These are phyloP conservation scores for Drosophila kepulauana DNA, from an alignment of 1,140 invertebrate genomes.

Conservation along the genomic window DNA sequence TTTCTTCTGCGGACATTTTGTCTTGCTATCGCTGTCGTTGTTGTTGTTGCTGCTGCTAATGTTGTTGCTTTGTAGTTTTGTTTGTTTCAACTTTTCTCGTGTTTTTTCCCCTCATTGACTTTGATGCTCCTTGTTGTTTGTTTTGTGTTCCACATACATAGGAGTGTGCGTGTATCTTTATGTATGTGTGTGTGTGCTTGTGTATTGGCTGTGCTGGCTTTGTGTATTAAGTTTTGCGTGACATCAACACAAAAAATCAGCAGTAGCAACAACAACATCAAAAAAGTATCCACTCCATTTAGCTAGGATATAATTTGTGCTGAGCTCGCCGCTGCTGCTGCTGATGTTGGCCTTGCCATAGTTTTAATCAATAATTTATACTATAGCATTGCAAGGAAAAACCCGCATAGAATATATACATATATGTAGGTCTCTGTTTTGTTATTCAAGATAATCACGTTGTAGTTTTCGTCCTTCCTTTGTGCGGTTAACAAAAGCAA, in stretches of 20 bases:
- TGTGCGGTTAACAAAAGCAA: conserved; percentile 15
- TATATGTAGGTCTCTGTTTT: conserved; percentile 17
- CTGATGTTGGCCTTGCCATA: conserved; percentile 56
- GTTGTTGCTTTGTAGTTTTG: conserved; percentile 41
- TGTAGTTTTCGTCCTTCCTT: conserved; percentile 28
- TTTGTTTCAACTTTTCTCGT: conserved; percentile 50
- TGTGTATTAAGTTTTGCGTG: conserved; percentile 73
- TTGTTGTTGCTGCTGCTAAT: conserved; percentile 19
- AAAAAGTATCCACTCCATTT: conserved; percentile 36
- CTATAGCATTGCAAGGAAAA: conserved; percentile 36
- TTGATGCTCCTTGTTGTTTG: conserved; percentile 50
- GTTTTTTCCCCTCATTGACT: conserved; percentile 53
- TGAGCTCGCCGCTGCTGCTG: conserved; percentile 38
- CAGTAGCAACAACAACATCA: conserved; percentile 14
- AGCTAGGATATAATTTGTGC: conserved; percentile 56
- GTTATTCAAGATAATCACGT: conserved; percentile 42
- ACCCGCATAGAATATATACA: conserved; percentile 24
- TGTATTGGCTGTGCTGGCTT: conserved; percentile 55
- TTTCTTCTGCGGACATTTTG: conserved; percentile 58
- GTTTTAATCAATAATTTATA: conserved; percentile 76
- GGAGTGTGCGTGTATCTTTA: conserved; percentile 16
- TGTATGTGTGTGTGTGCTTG: conserved; percentile 24
- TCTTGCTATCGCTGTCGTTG: conserved; percentile 27
- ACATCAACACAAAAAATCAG: conserved; percentile 62
- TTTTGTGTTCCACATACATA: conserved; percentile 35